Evolutionary conservation across 2,113 vertebrate genomes (phyloP), one percentile per base, ranked within the genome.

Genomic region (Albula goreensis): DNA sequence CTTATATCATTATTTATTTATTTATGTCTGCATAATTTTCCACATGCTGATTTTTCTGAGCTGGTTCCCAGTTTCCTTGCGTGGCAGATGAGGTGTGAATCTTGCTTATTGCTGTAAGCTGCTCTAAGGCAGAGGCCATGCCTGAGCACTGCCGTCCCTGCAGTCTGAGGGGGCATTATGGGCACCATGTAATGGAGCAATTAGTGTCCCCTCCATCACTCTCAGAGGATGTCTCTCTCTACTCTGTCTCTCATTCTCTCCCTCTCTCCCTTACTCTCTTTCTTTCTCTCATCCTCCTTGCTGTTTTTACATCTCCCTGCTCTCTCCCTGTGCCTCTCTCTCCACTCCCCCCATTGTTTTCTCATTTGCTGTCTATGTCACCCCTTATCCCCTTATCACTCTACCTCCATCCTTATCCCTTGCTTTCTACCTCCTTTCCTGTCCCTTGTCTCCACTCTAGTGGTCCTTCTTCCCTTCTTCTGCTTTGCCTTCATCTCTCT

Each of bases 31-130:
- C 19, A 19, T 81, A 15, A 31, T 77, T 85, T 87, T 77, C 87
- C 91, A 90, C 86, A 85, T 86, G 88, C 89, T 88, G 93, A 87
- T 88, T 91, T 93, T 93, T 89, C 89, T 89, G 86, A 86, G 88
- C 81, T 87, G 90, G 90, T 89, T 90, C 86, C 83, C 79, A 81
- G 50, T 50, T 52, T 82, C 74, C 60, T 70, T 49, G 80, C 85
- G 88, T 56, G 49, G 81, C 89, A 89, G 90, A 90, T 85, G 78
- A 81, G 78, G 82, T 66, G 86, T 81, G 86, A 87, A 81, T 77
- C 22, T n/a, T 74, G 60, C 83, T 84, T 66, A 70, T 60, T 70
- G 85, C 79, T 15, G 80, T 50, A 48, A 86, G 88, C 85, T 88
- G 89, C 86, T 91, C 83, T 86, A 79, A 86, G 88, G 82, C 88